Conservation (phyloP, 2,888 invertebrate species). For the Chaitophorus viminalis region DNA sequence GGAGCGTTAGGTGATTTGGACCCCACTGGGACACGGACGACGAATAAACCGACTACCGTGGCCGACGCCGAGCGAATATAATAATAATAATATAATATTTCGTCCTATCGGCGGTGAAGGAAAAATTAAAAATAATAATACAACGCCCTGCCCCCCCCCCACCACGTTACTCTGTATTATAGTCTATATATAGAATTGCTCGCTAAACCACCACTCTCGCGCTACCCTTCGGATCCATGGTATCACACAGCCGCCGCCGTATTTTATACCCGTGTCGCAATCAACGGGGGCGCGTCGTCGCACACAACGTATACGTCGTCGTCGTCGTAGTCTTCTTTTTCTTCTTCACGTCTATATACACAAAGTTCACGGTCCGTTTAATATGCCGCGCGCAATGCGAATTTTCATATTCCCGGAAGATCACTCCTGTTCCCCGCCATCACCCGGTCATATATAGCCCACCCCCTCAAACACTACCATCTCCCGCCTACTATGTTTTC, state of each 20-base stretch:
- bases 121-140: slow-evolving; percentile 50
- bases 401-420: slow-evolving; percentile 44
- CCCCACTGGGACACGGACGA: slow-evolving; percentile 3
- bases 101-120: slow-evolving; percentile 6
- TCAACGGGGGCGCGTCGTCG: not conserved
- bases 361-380: slow-evolving; percentile 50
- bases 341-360: not conserved
- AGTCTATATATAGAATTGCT: not conserved
- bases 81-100: slow-evolving; percentile 35
- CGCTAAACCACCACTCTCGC: not conserved
- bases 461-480: not conserved
- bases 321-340: no score
- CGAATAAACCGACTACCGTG: not conserved
- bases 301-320: not conserved
- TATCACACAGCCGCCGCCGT: not conserved
- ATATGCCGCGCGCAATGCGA: slow-evolving; percentile 33
- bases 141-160: not conserved
- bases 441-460: no score
- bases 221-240: not conserved
- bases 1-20: slow-evolving; percentile 26
- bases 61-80: not conserved
- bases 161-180: not conserved
- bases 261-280: slow-evolving; percentile 28
- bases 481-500: not conserved
- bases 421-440: not conserved